A percentile compares a stretch with the other conserved stretches of the same genome.
Conservation (phyloP, 2,113 vertebrate species). For the Scytalopus superciliaris region DNA sequence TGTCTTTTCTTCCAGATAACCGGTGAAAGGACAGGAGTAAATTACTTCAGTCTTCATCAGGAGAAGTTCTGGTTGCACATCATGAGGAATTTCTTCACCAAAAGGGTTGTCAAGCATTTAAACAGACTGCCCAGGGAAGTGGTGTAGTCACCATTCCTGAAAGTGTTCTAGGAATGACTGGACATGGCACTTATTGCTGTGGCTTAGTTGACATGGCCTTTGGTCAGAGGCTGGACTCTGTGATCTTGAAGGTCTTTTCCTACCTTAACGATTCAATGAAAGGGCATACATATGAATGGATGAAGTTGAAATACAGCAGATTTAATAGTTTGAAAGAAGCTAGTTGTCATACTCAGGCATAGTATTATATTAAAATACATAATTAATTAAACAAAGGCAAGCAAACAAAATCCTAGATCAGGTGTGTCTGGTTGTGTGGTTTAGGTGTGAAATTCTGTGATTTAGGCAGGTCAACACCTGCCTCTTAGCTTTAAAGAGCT, state of each 20-base stretch:
- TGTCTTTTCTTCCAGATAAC: background rate
- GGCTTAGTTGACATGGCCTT: background rate
- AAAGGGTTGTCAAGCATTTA: background rate
- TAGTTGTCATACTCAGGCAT: background rate
- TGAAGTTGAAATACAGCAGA: background rate
- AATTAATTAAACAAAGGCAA: background rate
- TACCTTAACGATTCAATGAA: background rate
- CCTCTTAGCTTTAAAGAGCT: background rate
- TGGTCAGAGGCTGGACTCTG: background rate
- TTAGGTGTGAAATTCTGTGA: background rate
- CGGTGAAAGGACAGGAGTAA: background rate
- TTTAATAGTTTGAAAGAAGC: background rate
- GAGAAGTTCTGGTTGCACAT: background rate
- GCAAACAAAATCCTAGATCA: background rate
- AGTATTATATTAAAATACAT: background rate
- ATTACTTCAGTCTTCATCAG: background rate
- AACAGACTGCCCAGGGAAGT: background rate
- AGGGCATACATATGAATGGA: background rate
- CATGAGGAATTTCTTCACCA: background rate
- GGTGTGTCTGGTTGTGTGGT: background rate
- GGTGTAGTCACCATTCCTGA: background rate
- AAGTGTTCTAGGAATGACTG: background rate
- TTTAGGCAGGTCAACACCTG: background rate
- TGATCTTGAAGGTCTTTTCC: background rate
- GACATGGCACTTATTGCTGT: background rate